A percentile compares a stretch with the other conserved stretches of the same genome.
Evolutionary conservation across 2,797 vertebrate species (phyloP).

Genomic region (Sternarchorhynchus goeldii): DNA sequence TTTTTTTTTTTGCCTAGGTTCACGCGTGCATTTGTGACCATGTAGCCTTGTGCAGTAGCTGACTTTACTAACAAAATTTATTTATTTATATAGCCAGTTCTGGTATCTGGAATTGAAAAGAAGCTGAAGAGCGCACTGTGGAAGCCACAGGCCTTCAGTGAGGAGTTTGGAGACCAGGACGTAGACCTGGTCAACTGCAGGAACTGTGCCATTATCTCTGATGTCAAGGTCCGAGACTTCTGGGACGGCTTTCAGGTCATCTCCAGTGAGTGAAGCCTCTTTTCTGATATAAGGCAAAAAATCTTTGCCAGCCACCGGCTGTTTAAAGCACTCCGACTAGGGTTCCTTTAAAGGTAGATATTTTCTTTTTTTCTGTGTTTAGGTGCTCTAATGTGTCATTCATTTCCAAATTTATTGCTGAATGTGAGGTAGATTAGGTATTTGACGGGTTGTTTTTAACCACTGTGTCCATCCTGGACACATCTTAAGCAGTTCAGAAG

Average conservation of each 20-base stretch:
- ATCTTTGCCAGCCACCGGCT: background rate
- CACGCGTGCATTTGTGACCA: background rate
- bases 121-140: slow-evolving; percentile 88
- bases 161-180: slow-evolving; percentile 98
- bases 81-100: slow-evolving; percentile 82
- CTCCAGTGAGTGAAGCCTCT: slow-evolving; percentile 82
- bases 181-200: slow-evolving; percentile 99
- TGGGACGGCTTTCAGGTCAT: slow-evolving; percentile 98
- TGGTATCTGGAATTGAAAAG: slow-evolving; percentile 97
- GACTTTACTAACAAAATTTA: background rate
- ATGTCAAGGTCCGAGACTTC: slow-evolving; percentile 98
- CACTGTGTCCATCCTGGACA: background rate
- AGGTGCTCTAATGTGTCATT: too few relatives aligned
- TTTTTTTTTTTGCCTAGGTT: too few relatives aligned
- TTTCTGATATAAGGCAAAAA: background rate
- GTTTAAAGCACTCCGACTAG: background rate
- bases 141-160: slow-evolving; percentile 94
- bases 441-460: background rate
- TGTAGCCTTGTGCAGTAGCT: background rate
- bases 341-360: background rate
- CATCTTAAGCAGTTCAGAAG: too few relatives aligned
- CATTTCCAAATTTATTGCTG: too few relatives aligned
- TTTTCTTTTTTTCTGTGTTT: too few relatives aligned
- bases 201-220: slow-evolving; percentile 97
- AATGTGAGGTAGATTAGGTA: too few relatives aligned